Evolutionary conservation across 2,797 vertebrate genomes (phyloP), one percentile per base, ranked within the genome.

Genomic region (Cynopterus sphinx): DNA sequence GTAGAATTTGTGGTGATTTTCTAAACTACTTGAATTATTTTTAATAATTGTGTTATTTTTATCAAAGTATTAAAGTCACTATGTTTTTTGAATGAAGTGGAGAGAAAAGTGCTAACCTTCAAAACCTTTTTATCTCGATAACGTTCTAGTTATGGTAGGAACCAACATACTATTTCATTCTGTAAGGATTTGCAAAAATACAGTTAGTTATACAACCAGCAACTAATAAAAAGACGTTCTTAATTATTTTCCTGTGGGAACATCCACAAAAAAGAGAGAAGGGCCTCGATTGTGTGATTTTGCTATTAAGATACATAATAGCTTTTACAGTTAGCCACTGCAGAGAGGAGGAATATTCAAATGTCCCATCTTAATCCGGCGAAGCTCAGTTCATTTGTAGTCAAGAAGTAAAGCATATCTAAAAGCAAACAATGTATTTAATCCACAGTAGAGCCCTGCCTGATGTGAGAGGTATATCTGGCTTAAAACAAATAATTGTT

Each of bases 171-270:
- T 92, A 7, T 59, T 36, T 82, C 46, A 13, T 86, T 95, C 96
- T 88, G 78, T 88, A 92, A 94, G 86, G 21, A 87, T 9, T 36
- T 87, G 31, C 59, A 61, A 11, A 77, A 95, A 97, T 94, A 33
- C 79, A 92, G 55, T 91, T 96, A 96, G 74, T 96, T 96, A 88
- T 31, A 46, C 67, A 84, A 95, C 71, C 19, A 92, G 95, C 88
- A 97, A 59, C 39, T 71, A 96, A 77, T 17, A 43, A 97, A 96
- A 95, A 98, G 17, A 53, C 95, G 74, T 96, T 97, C 88, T 95
- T 36, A 57, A 43, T 86, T 97, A 96, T 83, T 86, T 96, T 67
- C 49, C 36, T 70, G 82, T 82, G 81, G 11, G 3, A 91, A 95
- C 57, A 89, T 19, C 96, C 91, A 96, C 65, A 92, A 86, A 96